Conservation (phyloP, 2,113 vertebrate species). For the Lophura nycthemera region DNA sequence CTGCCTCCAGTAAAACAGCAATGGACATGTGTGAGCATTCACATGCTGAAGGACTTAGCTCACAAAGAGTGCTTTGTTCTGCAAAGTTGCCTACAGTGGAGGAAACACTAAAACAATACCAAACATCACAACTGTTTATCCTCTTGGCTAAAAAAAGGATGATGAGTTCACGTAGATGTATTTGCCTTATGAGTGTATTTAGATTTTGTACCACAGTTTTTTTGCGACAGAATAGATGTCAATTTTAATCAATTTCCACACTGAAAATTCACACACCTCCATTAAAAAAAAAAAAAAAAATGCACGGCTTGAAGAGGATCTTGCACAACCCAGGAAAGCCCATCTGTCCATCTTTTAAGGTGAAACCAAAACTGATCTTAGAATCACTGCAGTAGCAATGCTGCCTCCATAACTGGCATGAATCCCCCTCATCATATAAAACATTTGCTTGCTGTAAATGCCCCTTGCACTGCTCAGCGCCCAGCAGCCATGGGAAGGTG, state of each 20-base stretch:
- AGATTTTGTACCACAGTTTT: not conserved
- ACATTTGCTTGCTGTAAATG: not conserved
- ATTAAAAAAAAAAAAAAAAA: not conserved
- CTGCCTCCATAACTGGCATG: not conserved
- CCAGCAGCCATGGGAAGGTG: not conserved
- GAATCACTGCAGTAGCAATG: not conserved
- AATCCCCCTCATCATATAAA: not conserved
- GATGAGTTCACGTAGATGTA: not conserved
- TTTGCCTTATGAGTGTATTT: rapidly evolving
- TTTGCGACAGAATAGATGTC: not conserved
- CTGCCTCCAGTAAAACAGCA: slow-evolving; percentile 19
- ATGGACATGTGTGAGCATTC: slow-evolving; percentile 31
- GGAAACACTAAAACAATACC: slow-evolving; percentile 39
- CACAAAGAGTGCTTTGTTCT: slow-evolving; percentile 58
- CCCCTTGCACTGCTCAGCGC: not conserved
- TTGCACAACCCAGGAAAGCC: not conserved
- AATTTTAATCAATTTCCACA: not conserved
- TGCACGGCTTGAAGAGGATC: rapidly evolving
- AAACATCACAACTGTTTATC: slow-evolving; percentile 37
- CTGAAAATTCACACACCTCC: not conserved
- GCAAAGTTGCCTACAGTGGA: slow-evolving; percentile 4
- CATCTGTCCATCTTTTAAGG: not conserved
- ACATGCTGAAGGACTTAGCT: slow-evolving; percentile 33
- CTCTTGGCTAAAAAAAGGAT: not conserved
- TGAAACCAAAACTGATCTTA: slow-evolving; percentile 39